A percentile compares a stretch with the other conserved stretches of the same genome.
Evolutionary conservation across 2,797 vertebrate species (phyloP).

Genomic region (Chiloscyllium punctatum): DNA sequence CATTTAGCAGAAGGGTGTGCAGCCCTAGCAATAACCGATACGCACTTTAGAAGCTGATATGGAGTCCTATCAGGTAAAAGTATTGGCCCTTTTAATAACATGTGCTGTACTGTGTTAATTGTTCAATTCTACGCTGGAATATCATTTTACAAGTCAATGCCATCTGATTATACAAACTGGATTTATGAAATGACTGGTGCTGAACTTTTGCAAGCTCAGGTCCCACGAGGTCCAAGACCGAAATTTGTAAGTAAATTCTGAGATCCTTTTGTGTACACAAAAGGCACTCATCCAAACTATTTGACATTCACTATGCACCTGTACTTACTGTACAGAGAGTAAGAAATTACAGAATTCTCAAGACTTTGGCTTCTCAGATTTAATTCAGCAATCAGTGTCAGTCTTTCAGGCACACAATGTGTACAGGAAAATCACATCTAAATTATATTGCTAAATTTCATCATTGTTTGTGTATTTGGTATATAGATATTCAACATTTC

Average conservation of each 20-base stretch:
- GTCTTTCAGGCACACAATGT: not conserved
- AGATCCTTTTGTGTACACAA: not conserved
- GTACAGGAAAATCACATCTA: not conserved
- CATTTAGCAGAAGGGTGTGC: not conserved
- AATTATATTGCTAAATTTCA: not conserved
- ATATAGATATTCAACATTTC: not conserved
- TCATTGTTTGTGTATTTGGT: not conserved
- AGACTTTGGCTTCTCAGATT: not conserved
- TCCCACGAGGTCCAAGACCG: not conserved
- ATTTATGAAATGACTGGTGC: not conserved
- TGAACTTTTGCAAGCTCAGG: not conserved
- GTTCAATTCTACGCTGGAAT: not conserved
- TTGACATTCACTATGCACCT: not conserved
- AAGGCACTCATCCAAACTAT: constrained; percentile 10
- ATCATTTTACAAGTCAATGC: not conserved
- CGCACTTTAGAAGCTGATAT: not conserved
- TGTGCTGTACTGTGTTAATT: not conserved
- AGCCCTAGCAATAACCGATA: not conserved
- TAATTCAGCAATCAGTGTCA: not conserved
- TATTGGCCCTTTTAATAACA: not conserved
- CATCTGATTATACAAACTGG: not conserved
- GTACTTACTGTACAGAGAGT: not conserved
- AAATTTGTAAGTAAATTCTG: not conserved
- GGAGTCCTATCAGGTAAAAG: not conserved
- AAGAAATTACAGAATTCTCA: not conserved